Conservation (phyloP, 2,888 invertebrate species). For the Philopedon plagiatum region DNA sequence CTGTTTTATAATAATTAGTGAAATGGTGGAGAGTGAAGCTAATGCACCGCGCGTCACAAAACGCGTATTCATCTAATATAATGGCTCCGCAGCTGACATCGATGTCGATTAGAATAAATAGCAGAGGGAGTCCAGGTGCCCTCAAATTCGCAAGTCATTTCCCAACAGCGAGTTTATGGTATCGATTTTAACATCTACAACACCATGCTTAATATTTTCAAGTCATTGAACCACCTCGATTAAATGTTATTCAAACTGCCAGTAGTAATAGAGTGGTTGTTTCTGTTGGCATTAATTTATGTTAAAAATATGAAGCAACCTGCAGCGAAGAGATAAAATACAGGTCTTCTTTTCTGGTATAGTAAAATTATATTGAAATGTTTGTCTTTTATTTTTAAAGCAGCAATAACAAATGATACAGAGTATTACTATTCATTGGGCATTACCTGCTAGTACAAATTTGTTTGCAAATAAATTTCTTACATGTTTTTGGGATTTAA, state of each 20-base stretch:
- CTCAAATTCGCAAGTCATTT: slow-evolving; percentile 60
- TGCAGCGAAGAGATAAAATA: slow-evolving; percentile 18
- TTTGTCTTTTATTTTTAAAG: not conserved
- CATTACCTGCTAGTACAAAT: too few species aligned
- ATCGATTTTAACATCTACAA: slow-evolving; percentile 50
- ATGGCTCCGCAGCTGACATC: slow-evolving; percentile 62
- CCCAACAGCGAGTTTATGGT: slow-evolving; percentile 48
- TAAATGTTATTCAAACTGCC: slow-evolving; percentile 39
- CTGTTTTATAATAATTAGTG: slow-evolving; percentile 57
- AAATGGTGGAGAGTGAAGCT: slow-evolving; percentile 53
- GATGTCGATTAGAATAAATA: slow-evolving; percentile 59
- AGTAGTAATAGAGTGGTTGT: slow-evolving; percentile 32
- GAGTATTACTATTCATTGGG: too few species aligned
- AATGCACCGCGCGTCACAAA: slow-evolving; percentile 55
- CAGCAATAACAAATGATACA: not conserved
- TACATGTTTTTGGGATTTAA: too few species aligned
- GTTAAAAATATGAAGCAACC: slow-evolving; percentile 29
- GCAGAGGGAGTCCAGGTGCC: slow-evolving; percentile 60
- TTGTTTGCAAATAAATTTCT: too few species aligned
- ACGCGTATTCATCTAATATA: slow-evolving; percentile 63
- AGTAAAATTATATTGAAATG: not conserved
- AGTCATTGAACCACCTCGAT: slow-evolving; percentile 44
- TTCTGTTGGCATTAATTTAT: slow-evolving; percentile 35
- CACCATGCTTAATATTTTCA: slow-evolving; percentile 47
- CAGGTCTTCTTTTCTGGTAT: not conserved